Base-by-base conservation (phyloP, 2,797 vertebrate species). In the Sylvia borin region DNA sequence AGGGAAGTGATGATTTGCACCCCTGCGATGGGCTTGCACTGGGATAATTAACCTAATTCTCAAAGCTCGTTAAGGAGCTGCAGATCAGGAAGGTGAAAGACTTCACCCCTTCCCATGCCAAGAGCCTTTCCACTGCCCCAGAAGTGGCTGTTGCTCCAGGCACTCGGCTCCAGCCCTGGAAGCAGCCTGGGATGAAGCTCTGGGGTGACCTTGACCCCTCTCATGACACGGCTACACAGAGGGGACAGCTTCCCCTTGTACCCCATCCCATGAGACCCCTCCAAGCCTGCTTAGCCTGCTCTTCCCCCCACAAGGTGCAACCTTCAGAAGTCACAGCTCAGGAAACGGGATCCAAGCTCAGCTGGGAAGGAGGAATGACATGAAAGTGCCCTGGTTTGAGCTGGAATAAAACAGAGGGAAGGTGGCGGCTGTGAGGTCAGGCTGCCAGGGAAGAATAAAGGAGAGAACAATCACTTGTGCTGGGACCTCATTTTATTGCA, bases 1-100 rank as follows among this genome's bases (percentile, higher is more conserved):
- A 7, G 27, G 24, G 18, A 47, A 31, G 36, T 4, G 5, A 34
- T 3, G 5, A 13, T 42, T 47, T 16, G 40, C 45, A 29, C 34
- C 31, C 15, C 13, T 22, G 2, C 1, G 0, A 6, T 1, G 13
- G 4, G 58, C 16, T 5, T 51, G 13, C 16, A 2, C 1, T 0
- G 13, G 10, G 61, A 7, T 65, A 68, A 90, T 85, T 53, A 85
- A 61, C 29, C 32, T 53, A 36, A 60, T 73, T 29, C 42, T 8
- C 60, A 24, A 50, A 65, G 6, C 40, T 78, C 20, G 2, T 81
- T 87, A 78, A 42, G 2, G 40, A 71, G 42, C 21, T 18, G 38
- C 24, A 32, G 34, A 29, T 38, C 16, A 29, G 62, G 9, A 18
- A 54, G 27, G 14, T 7, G 34, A 34, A 32, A 40, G 9, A 16